Evolutionary conservation across 2,113 vertebrate species (phyloP), one percentile per base, ranked within the genome.

Genomic region (Genyomyrus donnyi): DNA sequence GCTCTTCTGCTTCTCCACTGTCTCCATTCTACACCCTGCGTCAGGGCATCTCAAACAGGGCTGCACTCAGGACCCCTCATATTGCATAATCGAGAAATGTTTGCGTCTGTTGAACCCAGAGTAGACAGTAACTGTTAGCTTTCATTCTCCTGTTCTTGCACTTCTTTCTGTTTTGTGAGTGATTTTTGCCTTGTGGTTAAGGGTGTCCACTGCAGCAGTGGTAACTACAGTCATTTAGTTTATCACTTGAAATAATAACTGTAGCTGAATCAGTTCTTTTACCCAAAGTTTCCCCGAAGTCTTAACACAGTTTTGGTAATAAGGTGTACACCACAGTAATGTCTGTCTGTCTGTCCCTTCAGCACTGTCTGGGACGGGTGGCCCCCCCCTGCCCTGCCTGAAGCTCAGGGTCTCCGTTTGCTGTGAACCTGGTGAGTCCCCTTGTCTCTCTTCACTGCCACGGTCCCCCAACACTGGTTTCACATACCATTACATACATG

Each of bases 391-490:
- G 90, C 96, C 95, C 77, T 96, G 96, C 91, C 96, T 96, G 95
- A 96, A 95, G 94, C 91, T 96, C 90, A 94, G 95, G 62, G 93
- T 96, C 91, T 95, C 94, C 66, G 95, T 96, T 91, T 96, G 95
- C 93, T 96, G 95, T 31, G 92, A 92, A 91, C 89, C 93, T 90
- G 93, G 96, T 96, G 93, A 96, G 96, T 96, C 91, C 35, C 89
- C 19, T 84, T 90, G 89, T 42, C 9, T 88, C 70, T 56, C 88
- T 91, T 24, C 8, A 91, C 92, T 91, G 90, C 90, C 85, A 92
- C 39, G 11, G n/a, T 77, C 84, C n/a, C 49, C 52, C 90, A 50
- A 17, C 50, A 9, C 49, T 45, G 4, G 42, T 13, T 53, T 39
- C 49, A 31, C 31, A 5, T 77, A 35, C 83, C 21, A 42, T 39